phyloP scores from a whole-genome alignment of 2,888 invertebrate species.

The Xestobium rufovillosum region DNA sequence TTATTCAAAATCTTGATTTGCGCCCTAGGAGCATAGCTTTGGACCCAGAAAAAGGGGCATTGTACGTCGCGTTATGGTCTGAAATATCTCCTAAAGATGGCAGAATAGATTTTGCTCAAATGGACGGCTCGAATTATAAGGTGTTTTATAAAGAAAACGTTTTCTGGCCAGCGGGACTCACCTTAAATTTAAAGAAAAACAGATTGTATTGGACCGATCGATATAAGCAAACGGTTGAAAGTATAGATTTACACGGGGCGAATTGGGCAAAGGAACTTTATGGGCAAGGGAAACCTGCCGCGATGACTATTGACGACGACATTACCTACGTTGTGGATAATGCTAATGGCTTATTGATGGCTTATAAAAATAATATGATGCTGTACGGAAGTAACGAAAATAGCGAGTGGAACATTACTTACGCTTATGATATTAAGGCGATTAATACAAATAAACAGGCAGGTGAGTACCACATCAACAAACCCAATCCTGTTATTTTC shows the following conservation, averaged over 20 bases:
- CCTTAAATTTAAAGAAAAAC: constrained; percentile 52
- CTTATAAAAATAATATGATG: constrained; percentile 43
- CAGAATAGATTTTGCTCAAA: constrained; percentile 60
- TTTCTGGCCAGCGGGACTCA: constrained; percentile 71
- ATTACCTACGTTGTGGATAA: constrained; percentile 65
- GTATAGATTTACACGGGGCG: constrained; percentile 51
- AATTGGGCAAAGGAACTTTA: constrained; percentile 47
- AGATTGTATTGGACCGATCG: constrained; percentile 69
- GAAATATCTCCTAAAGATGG: constrained; percentile 43
- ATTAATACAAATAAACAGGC: constrained; percentile 53
- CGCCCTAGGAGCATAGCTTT: constrained; percentile 55
- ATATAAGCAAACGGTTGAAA: constrained; percentile 59
- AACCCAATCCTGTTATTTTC: not conserved
- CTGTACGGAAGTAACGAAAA: too few species aligned
- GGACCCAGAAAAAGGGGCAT: constrained; percentile 59
- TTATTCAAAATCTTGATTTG: constrained; percentile 49
- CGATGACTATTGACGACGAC: constrained; percentile 47
- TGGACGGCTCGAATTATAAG: constrained; percentile 63
- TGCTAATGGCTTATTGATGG: constrained; percentile 52
- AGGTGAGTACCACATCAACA: constrained; percentile 37
- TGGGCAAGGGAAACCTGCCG: constrained; percentile 45
- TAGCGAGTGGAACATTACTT: too few species aligned
- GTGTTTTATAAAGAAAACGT: constrained; percentile 45
- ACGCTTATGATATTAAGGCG: constrained; percentile 61
- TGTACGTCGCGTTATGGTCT: constrained; percentile 76